These are phyloP conservation scores for Tympanoctomys barrerae DNA, from an alignment of 2,797 vertebrate species.

Conservation along the genomic window DNA sequence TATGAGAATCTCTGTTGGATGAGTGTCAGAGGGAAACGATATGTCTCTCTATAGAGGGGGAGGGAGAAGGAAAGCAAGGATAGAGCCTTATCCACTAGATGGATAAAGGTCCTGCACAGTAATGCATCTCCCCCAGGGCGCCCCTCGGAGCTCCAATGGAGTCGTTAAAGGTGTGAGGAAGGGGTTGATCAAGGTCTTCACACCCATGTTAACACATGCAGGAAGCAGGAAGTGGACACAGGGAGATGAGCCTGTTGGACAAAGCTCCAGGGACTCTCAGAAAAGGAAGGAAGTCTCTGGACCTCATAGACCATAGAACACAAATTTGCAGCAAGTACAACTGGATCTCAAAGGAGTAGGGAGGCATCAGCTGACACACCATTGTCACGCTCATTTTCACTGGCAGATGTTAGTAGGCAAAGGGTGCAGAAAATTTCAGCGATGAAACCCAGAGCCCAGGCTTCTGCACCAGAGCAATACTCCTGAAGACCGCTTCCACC, in stretches of 20 bases:
- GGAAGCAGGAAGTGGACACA: background rate
- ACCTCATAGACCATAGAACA: background rate
- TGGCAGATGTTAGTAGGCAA: background rate
- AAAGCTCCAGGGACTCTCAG: background rate
- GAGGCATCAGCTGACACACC: background rate
- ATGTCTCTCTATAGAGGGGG: background rate
- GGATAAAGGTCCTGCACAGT: background rate
- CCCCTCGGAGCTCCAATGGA: background rate
- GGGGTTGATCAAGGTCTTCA: background rate
- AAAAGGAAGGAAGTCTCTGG: background rate
- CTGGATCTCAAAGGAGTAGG: background rate
- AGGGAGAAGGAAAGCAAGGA: background rate
- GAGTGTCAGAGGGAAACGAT: background rate
- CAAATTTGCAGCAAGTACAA: background rate
- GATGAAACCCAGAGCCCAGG: background rate
- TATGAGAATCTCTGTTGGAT: background rate
- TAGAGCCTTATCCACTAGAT: background rate
- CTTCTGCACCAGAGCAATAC: background rate
- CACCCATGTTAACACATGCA: rapidly evolving
- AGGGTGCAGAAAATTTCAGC: background rate
- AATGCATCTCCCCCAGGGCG: background rate
- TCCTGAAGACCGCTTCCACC: background rate
- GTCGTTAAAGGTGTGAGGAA: background rate
- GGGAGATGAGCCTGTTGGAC: background rate
- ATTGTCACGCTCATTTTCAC: rapidly evolving